A percentile compares a stretch with the other conserved stretches of the same genome.
These are phyloP conservation scores for Psittacus erithacus DNA, from an alignment of 2,113 vertebrate species.

Conservation along the genomic window DNA sequence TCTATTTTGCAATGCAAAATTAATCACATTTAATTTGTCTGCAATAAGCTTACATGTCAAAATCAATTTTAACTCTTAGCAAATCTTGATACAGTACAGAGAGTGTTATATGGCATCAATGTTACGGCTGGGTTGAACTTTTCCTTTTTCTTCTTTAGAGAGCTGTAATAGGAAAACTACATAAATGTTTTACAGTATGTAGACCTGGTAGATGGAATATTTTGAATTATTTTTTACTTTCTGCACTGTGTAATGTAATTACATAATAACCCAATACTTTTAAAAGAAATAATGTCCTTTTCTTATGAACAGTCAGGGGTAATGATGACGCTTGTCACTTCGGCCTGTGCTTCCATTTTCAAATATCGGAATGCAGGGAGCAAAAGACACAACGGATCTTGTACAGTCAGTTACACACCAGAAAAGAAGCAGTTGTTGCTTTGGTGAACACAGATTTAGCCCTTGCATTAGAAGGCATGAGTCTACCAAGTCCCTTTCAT, in stretches of 20 bases:
- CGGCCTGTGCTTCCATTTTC: neutral
- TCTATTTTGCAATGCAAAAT: neutral
- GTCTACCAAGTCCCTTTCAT: neutral
- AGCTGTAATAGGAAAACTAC: neutral
- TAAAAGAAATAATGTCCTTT: neutral
- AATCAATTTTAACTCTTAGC: neutral
- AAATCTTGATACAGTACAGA: neutral
- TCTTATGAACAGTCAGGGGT: neutral
- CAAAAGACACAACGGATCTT: neutral
- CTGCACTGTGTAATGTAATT: neutral
- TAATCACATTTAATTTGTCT: neutral
- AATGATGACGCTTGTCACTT: neutral
- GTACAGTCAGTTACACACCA: neutral
- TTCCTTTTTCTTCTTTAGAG: neutral
- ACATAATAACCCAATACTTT: neutral
- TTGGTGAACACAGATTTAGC: neutral
- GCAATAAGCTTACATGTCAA: neutral
- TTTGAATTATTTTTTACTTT: neutral
- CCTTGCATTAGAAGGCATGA: neutral
- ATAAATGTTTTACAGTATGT: neutral
- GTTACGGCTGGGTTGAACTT: neutral
- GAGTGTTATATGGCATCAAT: fast-evolving
- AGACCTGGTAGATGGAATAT: neutral
- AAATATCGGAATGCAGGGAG: neutral
- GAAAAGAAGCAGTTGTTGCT: neutral